These are phyloP conservation scores for Hesperophylax magnus DNA, from an alignment of 1,140 invertebrate genomes.

Conservation along the genomic window DNA sequence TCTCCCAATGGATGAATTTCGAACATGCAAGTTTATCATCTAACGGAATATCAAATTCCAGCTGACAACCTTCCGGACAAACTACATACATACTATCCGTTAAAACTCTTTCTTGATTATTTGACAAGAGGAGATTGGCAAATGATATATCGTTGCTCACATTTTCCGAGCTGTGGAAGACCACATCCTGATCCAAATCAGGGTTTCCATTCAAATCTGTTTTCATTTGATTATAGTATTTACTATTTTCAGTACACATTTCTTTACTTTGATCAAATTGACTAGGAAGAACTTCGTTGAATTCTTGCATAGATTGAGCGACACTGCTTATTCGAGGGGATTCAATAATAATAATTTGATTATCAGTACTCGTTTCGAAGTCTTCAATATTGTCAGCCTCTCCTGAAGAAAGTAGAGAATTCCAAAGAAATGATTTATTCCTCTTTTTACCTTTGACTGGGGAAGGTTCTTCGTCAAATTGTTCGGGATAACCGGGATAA, in stretches of 20 bases:
- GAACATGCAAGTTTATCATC: slow-evolving; percentile 62
- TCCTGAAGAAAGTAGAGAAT: slow-evolving; percentile 51
- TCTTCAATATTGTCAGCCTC: slow-evolving; percentile 38
- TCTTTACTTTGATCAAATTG: not conserved
- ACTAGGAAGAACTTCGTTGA: not conserved
- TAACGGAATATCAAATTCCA: slow-evolving; percentile 47
- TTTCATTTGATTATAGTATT: slow-evolving; percentile 24
- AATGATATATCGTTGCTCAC: slow-evolving; percentile 50
- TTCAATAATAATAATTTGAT: not conserved
- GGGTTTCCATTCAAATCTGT: slow-evolving; percentile 21
- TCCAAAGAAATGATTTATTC: slow-evolving; percentile 60
- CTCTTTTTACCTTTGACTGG: slow-evolving; percentile 25
- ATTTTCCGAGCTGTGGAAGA: slow-evolving; percentile 42
- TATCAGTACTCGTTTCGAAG: not conserved
- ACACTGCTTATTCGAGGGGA: not conserved
- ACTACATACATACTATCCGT: slow-evolving; percentile 53
- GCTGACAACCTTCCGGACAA: slow-evolving; percentile 49
- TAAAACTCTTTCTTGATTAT: slow-evolving; percentile 42
- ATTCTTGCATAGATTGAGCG: not conserved
- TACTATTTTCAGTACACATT: slow-evolving; percentile 13
- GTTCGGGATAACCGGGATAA: slow-evolving; percentile 52
- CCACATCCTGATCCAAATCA: slow-evolving; percentile 29
- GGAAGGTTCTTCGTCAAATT: slow-evolving; percentile 38
- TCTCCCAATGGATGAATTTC: slow-evolving; percentile 68
- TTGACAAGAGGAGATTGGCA: slow-evolving; percentile 47